Percentiles rank a stretch among this genome's conserved stretches.
phyloP scores from a whole-genome alignment of 2,113 vertebrate species.

The Steatornis caripensis region DNA sequence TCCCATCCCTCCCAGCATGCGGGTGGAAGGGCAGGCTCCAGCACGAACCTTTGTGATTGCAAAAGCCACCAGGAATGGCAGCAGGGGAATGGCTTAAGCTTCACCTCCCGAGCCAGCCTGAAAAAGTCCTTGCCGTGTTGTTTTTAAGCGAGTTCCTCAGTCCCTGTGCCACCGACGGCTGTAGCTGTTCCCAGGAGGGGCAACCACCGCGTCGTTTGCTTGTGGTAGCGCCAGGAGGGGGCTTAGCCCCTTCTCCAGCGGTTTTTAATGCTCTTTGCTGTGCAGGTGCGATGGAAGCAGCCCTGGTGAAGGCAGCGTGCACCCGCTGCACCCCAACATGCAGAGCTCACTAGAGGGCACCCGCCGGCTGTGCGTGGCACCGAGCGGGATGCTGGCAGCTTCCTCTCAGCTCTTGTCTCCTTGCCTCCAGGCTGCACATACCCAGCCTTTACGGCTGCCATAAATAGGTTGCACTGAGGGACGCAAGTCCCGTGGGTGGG shows the following conservation, averaged over 20 bases:
- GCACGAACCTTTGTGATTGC: background rate
- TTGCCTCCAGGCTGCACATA: fast-evolving
- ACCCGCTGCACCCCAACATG: background rate
- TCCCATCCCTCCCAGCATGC: background rate
- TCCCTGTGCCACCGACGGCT: background rate
- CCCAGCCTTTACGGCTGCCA: background rate
- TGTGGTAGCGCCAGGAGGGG: background rate
- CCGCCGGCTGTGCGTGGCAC: fast-evolving
- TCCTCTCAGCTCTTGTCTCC: background rate
- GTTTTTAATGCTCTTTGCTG: background rate
- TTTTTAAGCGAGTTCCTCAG: background rate
- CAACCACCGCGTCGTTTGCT: background rate
- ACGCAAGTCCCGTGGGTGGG: fast-evolving
- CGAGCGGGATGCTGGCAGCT: background rate
- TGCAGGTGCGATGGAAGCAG: no score
- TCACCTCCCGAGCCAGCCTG: background rate
- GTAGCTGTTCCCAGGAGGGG: background rate
- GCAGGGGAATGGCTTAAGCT: background rate
- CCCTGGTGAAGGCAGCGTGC: background rate
- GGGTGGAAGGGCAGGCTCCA: no score
- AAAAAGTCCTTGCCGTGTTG: no score
- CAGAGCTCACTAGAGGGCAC: background rate
- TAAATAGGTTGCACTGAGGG: background rate
- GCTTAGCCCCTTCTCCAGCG: background rate
- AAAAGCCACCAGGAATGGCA: background rate